Evolutionary conservation across 2,797 vertebrate genomes (phyloP), one percentile per base, ranked within the genome.

Genomic region (Gymnothorax reevesii): DNA sequence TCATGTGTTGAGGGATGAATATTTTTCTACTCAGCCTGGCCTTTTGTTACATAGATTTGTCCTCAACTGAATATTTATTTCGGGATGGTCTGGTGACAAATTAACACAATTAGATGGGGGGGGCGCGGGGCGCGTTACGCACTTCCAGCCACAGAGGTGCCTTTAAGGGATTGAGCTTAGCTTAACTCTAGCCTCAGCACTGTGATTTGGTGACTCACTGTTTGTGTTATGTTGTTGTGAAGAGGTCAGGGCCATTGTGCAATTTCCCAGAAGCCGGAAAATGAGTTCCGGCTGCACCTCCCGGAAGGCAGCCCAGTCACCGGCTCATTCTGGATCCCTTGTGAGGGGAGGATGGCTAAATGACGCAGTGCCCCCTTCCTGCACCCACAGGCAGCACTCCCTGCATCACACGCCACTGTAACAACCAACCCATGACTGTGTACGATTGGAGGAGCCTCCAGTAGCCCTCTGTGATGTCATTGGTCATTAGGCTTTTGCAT

Each of bases 131-230:
- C 2, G 8, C n/a, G 7, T 1, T 7, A 4, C 12, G 12, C n/a
- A 42, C 49, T 42, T 52, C 17, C 49, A 80, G n/a, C 42, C 2
- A 22, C 7, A 55, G 49, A 9, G 77, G 49, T 22, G n/a, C 52
- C 52, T 80, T 80, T 80, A 55, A 80, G 77, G 20, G 17, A 80
- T 80, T 22, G 7, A 8, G 0, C 42, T 12, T n/a, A 8, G 0
- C 42, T 12, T n/a, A 7, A 8, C 55, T 80, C 77, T 80, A 10
- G 77, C 77, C 77, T 80, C 49, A n/a, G 17, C n/a, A 20, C 52
- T 54, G 52, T 80, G 77, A 52, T 79, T 79, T n/a, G 3, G 49
- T 80, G 77, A 80, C 77, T 80, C 49, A 55, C 77, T n/a, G 17
- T 54, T 54, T 55, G 7, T 22, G 20, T 55, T 80, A 2, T 20